phyloP scores from a whole-genome alignment of 1,140 invertebrate genomes.

The Hyphantria cunea region DNA sequence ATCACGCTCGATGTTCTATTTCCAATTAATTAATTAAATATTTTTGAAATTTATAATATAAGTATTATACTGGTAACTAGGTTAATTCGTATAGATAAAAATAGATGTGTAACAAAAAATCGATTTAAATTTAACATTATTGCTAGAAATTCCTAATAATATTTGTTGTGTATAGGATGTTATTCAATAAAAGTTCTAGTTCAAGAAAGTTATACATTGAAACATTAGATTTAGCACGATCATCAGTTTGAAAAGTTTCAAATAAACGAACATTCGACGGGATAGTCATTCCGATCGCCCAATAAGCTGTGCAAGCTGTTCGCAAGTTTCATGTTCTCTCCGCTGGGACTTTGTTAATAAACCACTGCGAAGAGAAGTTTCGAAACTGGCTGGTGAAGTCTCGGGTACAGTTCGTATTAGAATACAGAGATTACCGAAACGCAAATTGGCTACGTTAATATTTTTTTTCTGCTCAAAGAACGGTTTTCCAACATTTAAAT shows the following conservation, averaged over 20 bases:
- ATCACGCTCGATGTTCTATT: too few species aligned
- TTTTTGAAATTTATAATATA: too few species aligned
- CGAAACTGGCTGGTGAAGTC: conserved; percentile 8
- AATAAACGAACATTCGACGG: conserved; percentile 20
- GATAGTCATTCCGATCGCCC: conserved; percentile 29
- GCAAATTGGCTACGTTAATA: conserved; percentile 2
- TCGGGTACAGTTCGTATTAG: neutral
- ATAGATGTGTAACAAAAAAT: too few species aligned
- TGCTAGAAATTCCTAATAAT: too few species aligned
- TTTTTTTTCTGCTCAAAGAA: conserved; percentile 4
- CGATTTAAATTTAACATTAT: too few species aligned
- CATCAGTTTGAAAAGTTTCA: conserved; percentile 30
- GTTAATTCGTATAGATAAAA: too few species aligned
- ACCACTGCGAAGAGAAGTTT: conserved; percentile 24
- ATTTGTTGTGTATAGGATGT: too few species aligned
- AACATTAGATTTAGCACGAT: conserved; percentile 24
- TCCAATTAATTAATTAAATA: too few species aligned
- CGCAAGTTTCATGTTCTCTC: conserved; percentile 28
- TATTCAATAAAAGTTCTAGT: too few species aligned
- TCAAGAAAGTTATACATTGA: conserved; percentile 20
- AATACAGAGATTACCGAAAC: conserved; percentile 1
- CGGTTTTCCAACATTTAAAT: too few species aligned
- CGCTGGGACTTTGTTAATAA: conserved; percentile 30
- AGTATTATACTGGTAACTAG: too few species aligned
- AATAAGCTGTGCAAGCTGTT: conserved; percentile 32